These are phyloP conservation scores for Nomada flava DNA, from an alignment of 2,888 invertebrate species.

Conservation along the genomic window DNA sequence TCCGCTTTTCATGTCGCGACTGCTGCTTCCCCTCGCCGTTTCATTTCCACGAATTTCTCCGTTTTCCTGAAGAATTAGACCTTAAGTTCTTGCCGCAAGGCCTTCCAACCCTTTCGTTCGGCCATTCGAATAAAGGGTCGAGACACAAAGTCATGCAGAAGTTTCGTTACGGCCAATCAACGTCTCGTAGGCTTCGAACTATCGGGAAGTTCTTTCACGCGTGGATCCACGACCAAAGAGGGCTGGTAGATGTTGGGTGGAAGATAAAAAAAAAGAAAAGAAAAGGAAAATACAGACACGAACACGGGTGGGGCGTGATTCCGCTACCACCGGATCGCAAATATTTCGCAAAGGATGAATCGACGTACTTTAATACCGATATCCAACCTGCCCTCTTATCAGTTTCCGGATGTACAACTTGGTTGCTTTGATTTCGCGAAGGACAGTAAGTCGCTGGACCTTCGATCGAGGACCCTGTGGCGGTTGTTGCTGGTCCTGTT, in stretches of 20 bases:
- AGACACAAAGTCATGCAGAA: neutral
- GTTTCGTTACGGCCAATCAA: conserved; percentile 17
- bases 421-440: conserved; percentile 29
- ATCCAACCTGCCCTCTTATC: conserved; percentile 52
- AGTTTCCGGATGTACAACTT: neutral
- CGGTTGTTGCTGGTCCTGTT: conserved; percentile 15
- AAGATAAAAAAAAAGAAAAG: no score
- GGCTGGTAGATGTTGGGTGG: no score
- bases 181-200: neutral
- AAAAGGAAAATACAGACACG: neutral
- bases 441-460: conserved; percentile 34
- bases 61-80: neutral
- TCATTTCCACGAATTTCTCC: neutral
- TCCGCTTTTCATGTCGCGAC: neutral
- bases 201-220: conserved; percentile 8
- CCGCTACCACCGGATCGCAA: no score
- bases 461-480: conserved; percentile 37
- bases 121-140: neutral
- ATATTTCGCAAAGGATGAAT: neutral
- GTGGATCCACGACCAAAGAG: neutral
- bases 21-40: neutral
- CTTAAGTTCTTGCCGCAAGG: neutral
- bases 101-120: neutral
- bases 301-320: no score
- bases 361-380: conserved; percentile 11